phyloP scores from a whole-genome alignment of 2,888 invertebrate genomes.

The Rhabditoides inermis region DNA sequence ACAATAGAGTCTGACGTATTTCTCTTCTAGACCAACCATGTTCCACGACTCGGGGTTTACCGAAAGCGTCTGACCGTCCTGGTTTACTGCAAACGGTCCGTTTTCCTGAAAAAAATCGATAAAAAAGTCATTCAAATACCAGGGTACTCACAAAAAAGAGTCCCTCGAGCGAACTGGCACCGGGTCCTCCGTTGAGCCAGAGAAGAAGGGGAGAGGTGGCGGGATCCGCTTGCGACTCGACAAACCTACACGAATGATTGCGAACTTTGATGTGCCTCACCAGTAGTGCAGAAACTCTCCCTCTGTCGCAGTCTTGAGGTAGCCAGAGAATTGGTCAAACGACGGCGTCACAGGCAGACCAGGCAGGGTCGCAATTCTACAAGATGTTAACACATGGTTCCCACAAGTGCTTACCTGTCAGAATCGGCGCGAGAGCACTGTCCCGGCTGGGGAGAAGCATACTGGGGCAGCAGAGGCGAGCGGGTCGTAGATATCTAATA shows the following conservation, averaged over 20 bases:
- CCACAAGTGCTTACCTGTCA: too few relatives aligned
- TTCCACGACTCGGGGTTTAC: conserved; percentile 44
- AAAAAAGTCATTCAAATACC: too few relatives aligned
- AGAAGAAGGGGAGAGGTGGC: conserved; percentile 23
- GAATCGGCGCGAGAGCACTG: too few relatives aligned
- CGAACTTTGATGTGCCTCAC: conserved; percentile 25
- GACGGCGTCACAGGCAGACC: conserved; percentile 13
- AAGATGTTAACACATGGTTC: too few relatives aligned
- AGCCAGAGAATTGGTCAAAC: conserved; percentile 25
- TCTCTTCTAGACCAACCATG: too few relatives aligned
- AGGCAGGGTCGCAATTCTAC: too few relatives aligned
- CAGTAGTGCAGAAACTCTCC: conserved; percentile 55
- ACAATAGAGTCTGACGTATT: neutral
- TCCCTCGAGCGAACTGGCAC: conserved; percentile 54
- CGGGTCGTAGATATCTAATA: too few relatives aligned
- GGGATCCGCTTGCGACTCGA: conserved; percentile 26
- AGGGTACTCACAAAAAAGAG: too few relatives aligned
- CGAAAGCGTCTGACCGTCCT: conserved; percentile 26
- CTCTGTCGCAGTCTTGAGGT: too few relatives aligned
- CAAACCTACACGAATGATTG: conserved; percentile 17
- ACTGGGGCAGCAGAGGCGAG: too few relatives aligned
- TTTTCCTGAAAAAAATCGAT: conserved; percentile 55
- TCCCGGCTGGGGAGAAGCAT: too few relatives aligned
- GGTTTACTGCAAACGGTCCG: conserved; percentile 52
- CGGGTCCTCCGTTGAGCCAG: conserved; percentile 52